These are phyloP conservation scores for Pseudorectes ferrugineus DNA, from an alignment of 2,113 vertebrate genomes.

Conservation along the genomic window DNA sequence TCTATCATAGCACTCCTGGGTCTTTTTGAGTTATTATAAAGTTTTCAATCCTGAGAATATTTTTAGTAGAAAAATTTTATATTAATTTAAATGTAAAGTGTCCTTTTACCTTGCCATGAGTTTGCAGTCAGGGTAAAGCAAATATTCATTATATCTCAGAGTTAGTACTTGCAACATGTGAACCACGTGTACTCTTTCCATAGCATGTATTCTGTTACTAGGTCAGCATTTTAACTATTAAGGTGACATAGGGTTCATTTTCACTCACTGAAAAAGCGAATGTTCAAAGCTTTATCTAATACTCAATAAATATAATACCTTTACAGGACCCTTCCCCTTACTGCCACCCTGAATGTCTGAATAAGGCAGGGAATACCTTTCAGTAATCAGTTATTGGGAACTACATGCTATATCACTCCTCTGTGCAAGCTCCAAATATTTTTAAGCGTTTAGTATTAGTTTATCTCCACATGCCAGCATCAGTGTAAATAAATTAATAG, in stretches of 20 bases:
- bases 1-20: not conserved
- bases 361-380: not conserved
- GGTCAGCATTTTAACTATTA: not conserved
- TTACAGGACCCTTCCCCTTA: not conserved
- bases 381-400: not conserved
- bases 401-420: not conserved
- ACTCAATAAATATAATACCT: not conserved
- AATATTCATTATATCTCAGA: not conserved
- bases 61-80: not conserved
- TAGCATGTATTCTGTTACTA: not conserved
- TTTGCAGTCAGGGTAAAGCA: not conserved
- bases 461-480: not conserved
- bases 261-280: not conserved
- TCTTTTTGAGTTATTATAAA: not conserved
- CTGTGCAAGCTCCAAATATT: not conserved
- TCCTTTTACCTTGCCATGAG: not conserved
- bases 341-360: not conserved
- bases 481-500: not conserved
- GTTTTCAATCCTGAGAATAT: not conserved
- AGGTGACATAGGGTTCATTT: not conserved
- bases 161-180: not conserved
- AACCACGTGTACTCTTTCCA: not conserved
- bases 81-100: not conserved
- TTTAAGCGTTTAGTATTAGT: not conserved
- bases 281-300: rapidly evolving